A percentile compares a stretch with the other conserved stretches of the same genome.
phyloP scores from a whole-genome alignment of 2,888 invertebrate species.

The Linnaemya tessellans region DNA sequence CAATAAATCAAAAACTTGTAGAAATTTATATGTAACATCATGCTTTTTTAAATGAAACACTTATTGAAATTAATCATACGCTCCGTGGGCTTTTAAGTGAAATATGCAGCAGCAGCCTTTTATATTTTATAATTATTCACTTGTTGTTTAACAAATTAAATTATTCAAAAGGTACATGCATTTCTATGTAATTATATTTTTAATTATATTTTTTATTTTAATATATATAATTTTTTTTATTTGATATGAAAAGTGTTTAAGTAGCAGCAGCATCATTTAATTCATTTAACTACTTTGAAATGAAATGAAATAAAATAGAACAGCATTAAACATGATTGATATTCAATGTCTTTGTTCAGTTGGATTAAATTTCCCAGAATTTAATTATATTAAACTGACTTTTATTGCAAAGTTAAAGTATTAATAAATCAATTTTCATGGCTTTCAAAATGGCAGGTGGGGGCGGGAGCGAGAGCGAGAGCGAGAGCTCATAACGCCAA shows the following conservation, averaged over 20 bases:
- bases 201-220: neutral
- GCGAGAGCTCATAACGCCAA: too few species aligned
- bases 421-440: constrained; percentile 12
- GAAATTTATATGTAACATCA: neutral
- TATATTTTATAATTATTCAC: neutral
- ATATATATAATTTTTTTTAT: neutral
- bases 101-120: neutral
- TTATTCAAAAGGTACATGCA: neutral
- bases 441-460: neutral
- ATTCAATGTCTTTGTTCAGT: constrained; percentile 21
- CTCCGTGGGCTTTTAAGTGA: neutral
- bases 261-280: constrained; percentile 10
- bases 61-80: constrained; percentile 23
- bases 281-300: neutral
- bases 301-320: neutral
- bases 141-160: neutral
- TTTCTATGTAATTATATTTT: neutral
- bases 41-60: neutral
- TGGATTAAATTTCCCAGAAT: constrained; percentile 15
- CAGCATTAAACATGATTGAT: neutral
- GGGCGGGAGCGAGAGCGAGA: too few species aligned
- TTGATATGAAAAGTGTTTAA: neutral
- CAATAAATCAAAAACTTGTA: neutral
- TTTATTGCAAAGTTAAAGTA: constrained; percentile 14
- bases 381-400: constrained; percentile 31